These are phyloP conservation scores for Drosophila anomalata DNA, from an alignment of 2,888 invertebrate genomes.

Conservation along the genomic window DNA sequence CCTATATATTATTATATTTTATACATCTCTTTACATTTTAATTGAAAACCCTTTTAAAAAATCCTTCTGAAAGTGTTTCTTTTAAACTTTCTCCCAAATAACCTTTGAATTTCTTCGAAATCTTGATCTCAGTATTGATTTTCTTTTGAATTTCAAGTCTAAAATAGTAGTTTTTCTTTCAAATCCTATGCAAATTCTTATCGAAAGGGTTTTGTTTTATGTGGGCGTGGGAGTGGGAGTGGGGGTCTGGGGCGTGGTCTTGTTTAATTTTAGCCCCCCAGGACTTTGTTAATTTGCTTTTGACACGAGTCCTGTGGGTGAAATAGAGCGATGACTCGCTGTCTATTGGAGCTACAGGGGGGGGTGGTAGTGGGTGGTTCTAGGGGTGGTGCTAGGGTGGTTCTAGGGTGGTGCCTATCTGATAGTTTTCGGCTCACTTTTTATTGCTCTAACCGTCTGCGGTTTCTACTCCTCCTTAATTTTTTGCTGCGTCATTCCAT, in stretches of 20 bases:
- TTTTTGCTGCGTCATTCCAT: slow-evolving; percentile 45
- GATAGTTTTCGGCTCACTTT: slow-evolving; percentile 19
- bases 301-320: slow-evolving; percentile 9
- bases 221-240: not conserved
- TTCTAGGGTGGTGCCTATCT: not conserved
- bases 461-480: not conserved
- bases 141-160: not conserved
- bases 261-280: slow-evolving; percentile 26
- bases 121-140: not conserved
- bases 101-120: not conserved
- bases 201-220: not conserved
- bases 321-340: slow-evolving; percentile 24
- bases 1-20: no score
- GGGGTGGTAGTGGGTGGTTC: not conserved
- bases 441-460: slow-evolving; percentile 7
- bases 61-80: no score
- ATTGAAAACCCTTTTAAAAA: no score
- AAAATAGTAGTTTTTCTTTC: not conserved
- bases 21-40: no score
- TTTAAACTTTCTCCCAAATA: no score
- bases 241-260: slow-evolving; percentile 13
- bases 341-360: not conserved
- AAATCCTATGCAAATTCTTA: not conserved
- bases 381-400: not conserved
- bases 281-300: slow-evolving; percentile 31